These are phyloP conservation scores for Melanotaenia parkinsoni DNA, from an alignment of 2,797 vertebrate species.

Conservation along the genomic window DNA sequence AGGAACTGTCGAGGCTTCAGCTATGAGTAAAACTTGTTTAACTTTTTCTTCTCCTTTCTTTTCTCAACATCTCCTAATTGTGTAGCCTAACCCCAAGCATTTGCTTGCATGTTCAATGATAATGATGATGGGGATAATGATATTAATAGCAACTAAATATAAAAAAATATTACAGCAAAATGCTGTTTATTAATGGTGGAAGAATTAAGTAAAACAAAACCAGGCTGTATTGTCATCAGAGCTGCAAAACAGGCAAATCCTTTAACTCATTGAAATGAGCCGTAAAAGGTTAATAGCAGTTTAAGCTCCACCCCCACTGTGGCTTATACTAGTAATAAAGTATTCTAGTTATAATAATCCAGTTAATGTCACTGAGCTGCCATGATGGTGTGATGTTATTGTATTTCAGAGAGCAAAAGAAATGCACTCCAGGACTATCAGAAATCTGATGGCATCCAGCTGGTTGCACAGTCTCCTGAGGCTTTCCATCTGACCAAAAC, in stretches of 20 bases:
- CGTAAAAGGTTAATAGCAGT: background rate
- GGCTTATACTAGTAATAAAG: too few relatives aligned
- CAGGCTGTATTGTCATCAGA: background rate
- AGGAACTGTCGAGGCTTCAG: too few relatives aligned
- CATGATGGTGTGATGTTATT: conserved; percentile 10
- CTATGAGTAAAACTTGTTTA: too few relatives aligned
- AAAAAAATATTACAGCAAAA: background rate
- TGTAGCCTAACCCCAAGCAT: background rate
- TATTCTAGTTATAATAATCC: background rate
- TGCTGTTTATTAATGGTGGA: background rate
- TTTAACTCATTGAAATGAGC: too few relatives aligned
- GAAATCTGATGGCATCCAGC: conserved; percentile 87
- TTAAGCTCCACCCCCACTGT: too few relatives aligned
- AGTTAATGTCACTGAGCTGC: conserved; percentile 3
- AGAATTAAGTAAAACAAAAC: background rate
- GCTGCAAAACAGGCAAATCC: background rate
- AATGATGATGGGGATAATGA: too few relatives aligned
- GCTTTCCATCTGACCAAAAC: conserved; percentile 86
- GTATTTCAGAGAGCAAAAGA: conserved; percentile 87
- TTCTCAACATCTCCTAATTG: too few relatives aligned
- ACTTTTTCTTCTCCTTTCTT: too few relatives aligned
- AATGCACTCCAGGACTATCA: conserved; percentile 95
- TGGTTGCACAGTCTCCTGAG: conserved; percentile 81
- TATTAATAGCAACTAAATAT: background rate
- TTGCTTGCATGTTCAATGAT: background rate